Evolutionary conservation across 2,888 invertebrate genomes (phyloP).

Genomic region (Lasioglossum marginatum): DNA sequence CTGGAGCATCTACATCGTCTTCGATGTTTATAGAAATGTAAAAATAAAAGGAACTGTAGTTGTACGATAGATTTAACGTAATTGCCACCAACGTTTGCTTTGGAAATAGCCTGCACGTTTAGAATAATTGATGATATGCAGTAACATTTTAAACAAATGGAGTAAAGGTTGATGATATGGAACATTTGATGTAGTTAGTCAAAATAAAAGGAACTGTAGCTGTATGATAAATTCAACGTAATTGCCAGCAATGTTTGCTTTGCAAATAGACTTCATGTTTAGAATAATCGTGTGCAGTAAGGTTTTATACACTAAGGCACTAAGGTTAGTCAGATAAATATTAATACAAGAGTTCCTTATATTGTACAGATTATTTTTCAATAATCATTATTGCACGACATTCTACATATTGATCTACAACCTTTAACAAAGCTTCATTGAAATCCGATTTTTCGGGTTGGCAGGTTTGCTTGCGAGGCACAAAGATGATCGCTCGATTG

Average conservation of each 20-base stretch:
- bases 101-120: not conserved
- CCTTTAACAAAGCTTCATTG: not conserved
- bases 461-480: conserved; percentile 6
- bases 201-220: not conserved
- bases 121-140: not conserved
- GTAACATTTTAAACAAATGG: not conserved
- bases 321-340: not conserved
- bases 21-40: not conserved
- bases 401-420: not conserved
- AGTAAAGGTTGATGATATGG: not conserved
- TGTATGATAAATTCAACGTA: too few relatives aligned
- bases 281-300: too few relatives aligned
- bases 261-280: too few relatives aligned
- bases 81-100: not conserved
- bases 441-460: not conserved
- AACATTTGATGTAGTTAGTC: not conserved
- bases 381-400: not conserved
- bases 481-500: conserved; percentile 47
- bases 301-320: too few relatives aligned
- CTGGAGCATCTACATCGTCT: not conserved
- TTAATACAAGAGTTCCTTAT: not conserved
- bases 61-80: not conserved
- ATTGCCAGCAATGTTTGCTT: too few relatives aligned
- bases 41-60: not conserved
- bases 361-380: not conserved